Evolutionary conservation across 2,888 invertebrate species (phyloP).

Genomic region (Scelioninae gen. 2): DNA sequence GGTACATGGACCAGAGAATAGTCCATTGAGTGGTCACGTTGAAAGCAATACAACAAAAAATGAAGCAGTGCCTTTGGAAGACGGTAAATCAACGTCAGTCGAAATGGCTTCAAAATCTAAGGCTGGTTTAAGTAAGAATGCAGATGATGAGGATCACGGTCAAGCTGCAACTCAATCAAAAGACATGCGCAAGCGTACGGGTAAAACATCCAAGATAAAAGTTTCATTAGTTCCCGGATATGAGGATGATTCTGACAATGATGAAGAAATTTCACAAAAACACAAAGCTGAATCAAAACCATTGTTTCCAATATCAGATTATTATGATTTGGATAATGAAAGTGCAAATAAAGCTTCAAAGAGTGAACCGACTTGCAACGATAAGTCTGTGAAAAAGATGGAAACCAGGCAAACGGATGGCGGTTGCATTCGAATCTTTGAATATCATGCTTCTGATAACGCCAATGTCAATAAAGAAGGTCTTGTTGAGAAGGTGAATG

Average conservation of each 20-base stretch:
- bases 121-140: neutral
- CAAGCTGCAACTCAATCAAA: conserved; percentile 3
- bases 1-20: conserved; percentile 64
- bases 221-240: conserved; percentile 78
- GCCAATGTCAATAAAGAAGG: conserved; percentile 38
- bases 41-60: neutral
- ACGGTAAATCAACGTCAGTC: conserved; percentile 16
- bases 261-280: conserved; percentile 70
- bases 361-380: conserved; percentile 30
- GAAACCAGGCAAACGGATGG: conserved; percentile 62
- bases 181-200: conserved; percentile 2
- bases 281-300: conserved; percentile 69
- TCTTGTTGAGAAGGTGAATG: conserved; percentile 46
- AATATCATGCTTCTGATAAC: conserved; percentile 59
- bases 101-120: neutral
- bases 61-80: conserved; percentile 43
- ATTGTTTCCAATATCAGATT: conserved; percentile 76
- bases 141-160: too few relatives aligned
- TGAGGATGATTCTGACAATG: conserved; percentile 77
- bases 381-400: conserved; percentile 58
- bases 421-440: conserved; percentile 64
- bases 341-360: conserved; percentile 21
- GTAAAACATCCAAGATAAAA: conserved; percentile 40
- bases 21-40: neutral
- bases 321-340: conserved; percentile 64